Percentiles rank a stretch among this genome's conserved stretches.
Conservation (phyloP, 2,797 vertebrate species). For the Lindbergichthys nudifrons region DNA sequence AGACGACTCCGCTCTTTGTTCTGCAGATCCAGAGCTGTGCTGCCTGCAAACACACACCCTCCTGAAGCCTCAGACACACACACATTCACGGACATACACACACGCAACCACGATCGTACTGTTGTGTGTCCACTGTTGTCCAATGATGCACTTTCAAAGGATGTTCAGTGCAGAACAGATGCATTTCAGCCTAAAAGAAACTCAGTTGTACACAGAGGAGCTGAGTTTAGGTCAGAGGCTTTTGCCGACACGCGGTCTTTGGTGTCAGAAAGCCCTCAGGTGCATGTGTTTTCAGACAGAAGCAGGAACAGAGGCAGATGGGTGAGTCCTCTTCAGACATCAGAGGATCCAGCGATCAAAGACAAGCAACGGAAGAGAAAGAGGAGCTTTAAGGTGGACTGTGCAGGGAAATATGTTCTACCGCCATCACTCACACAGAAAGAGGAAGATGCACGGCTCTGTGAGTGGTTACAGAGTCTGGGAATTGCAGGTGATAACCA, state of each 20-base stretch:
- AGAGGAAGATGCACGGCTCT: slow-evolving; percentile 37
- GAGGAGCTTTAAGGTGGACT: slow-evolving; percentile 35
- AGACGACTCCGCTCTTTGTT: slow-evolving; percentile 66
- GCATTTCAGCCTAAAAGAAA: slow-evolving; percentile 11
- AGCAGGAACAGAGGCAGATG: slow-evolving; percentile 20
- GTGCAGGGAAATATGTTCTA: slow-evolving; percentile 13
- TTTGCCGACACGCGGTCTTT: slow-evolving; percentile 9
- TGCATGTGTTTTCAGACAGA: slow-evolving; percentile 13
- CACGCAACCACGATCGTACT: neutral
- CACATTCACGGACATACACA: slow-evolving; percentile 30
- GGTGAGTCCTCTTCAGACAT: slow-evolving; percentile 49
- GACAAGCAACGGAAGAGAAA: slow-evolving; percentile 42
- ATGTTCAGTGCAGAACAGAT: neutral
- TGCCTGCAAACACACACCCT: slow-evolving; percentile 42
- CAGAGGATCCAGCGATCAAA: slow-evolving; percentile 31
- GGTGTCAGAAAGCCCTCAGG: neutral
- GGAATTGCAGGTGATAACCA: slow-evolving; percentile 48
- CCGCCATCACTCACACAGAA: slow-evolving; percentile 16
- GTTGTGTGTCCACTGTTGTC: neutral
- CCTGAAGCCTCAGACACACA: slow-evolving; percentile 2
- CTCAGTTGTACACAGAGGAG: slow-evolving; percentile 1
- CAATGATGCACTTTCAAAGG: slow-evolving; percentile 14
- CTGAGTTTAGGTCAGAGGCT: slow-evolving; percentile 8
- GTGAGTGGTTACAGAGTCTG: slow-evolving; percentile 66
- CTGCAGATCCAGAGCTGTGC: slow-evolving; percentile 51